Base-by-base conservation (phyloP, 2,888 invertebrate genomes). In the Acanthosepion pharaonis region DNA sequence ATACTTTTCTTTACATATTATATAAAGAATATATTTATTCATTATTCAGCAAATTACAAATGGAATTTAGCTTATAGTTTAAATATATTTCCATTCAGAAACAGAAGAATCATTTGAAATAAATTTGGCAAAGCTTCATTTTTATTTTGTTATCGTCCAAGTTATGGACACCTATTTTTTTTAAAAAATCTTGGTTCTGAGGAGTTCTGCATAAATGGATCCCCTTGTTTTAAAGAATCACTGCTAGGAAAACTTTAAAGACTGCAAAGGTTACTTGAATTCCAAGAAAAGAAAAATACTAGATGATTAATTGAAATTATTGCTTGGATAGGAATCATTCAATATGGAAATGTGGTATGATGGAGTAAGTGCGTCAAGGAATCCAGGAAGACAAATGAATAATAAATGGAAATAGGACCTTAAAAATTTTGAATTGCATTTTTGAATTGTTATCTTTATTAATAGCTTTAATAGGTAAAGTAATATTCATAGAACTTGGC, bases 41-140 rank as follows among this genome's bases (percentile, higher is more conserved):
- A n/a, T 78, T 78, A 78, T 78, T 78, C n/a, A 78, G 15, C 9
- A 78, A 78, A 78, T 78, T 15, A 78, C 0, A n/a, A 33, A 78
- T 78, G n/a, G 18, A 78, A 78, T 78, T 20, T 5, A 20, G 5
- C 5, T 59, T 20, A 59, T 78, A 78, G n/a, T 23, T 78, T n/a
- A 78, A 78, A 78, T 78, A 78, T 78, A 78, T 78, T 78, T 78
- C 78, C 78, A n/a, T 78, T 78, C 11, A 78, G n/a, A 78, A 78
- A 78, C 8, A 78, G 42, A 42, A 42, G 42, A n/a, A 78, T n/a
- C 15, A 78, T 33, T 78, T n/a, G 78, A n/a, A 78, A 78, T n/a
- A 78, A 78, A 78, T 78, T 78, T 78, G n/a, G n/a, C n/a, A 78
- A 78, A 78, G 78, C 78, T 78, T 78, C 33, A 78, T 78, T n/a